These are phyloP conservation scores for Passer montanus DNA, from an alignment of 2,113 vertebrate species.

Conservation along the genomic window DNA sequence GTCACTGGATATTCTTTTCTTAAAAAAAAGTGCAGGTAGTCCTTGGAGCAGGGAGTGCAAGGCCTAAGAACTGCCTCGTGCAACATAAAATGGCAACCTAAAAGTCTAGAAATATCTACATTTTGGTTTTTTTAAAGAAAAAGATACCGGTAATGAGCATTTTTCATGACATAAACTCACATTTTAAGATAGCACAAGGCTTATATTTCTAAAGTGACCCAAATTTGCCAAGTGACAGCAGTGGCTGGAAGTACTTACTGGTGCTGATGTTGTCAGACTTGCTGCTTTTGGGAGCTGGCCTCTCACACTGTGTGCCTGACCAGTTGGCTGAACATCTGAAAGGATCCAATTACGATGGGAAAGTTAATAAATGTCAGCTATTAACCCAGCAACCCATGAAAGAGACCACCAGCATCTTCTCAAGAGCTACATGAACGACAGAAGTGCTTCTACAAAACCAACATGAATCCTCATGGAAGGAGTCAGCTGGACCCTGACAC, in stretches of 20 bases:
- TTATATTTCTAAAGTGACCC: not conserved
- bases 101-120: not conserved
- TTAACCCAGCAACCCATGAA: not conserved
- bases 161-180: not conserved
- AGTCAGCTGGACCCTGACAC: not conserved
- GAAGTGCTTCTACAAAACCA: not conserved
- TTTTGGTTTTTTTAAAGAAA: accelerated
- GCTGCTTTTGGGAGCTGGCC: slow-evolving; percentile 98
- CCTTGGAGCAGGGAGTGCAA: not conserved
- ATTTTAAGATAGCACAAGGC: not conserved
- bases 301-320: slow-evolving; percentile 97
- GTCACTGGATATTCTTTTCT: not conserved
- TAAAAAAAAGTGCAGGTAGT: not conserved
- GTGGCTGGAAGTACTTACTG: slow-evolving; percentile 80
- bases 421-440: not conserved
- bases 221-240: not conserved
- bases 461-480: not conserved
- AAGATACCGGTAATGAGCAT: not conserved
- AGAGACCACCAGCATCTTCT: not conserved
- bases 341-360: slow-evolving; percentile 67
- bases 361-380: slow-evolving; percentile 45
- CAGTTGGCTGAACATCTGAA: slow-evolving; percentile 96
- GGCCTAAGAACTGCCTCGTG: not conserved
- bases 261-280: slow-evolving; percentile 92
- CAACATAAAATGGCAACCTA: not conserved